phyloP scores from a whole-genome alignment of 2,888 invertebrate genomes.

The Aphodius sticticus region DNA sequence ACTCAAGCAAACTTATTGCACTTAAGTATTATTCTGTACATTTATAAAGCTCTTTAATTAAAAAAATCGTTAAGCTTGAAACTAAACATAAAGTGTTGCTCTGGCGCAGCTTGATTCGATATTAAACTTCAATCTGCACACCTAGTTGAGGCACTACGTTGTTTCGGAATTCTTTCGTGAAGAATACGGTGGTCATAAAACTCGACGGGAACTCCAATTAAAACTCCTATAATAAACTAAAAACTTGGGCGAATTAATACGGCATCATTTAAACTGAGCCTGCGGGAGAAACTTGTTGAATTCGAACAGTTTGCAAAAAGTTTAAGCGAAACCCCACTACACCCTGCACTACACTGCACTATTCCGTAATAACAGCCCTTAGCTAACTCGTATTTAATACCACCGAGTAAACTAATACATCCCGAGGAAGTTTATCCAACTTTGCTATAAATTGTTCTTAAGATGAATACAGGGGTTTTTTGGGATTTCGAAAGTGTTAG shows the following conservation, averaged over 20 bases:
- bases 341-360: background rate
- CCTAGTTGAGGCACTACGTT: background rate
- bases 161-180: background rate
- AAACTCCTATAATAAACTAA: background rate
- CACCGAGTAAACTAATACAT: background rate
- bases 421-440: no score
- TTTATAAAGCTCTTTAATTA: background rate
- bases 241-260: background rate
- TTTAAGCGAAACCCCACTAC: background rate
- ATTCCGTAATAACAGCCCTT: background rate
- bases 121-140: conserved; percentile 4
- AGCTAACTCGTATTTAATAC: background rate
- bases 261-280: background rate
- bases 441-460: no score
- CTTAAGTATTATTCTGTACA: background rate
- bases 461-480: no score
- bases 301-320: background rate
- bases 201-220: background rate
- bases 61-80: background rate
- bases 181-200: background rate
- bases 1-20: no score
- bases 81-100: background rate
- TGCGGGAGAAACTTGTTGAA: background rate
- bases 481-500: no score
- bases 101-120: background rate